These are phyloP conservation scores for Struthio camelus DNA, from an alignment of 2,113 vertebrate species.

Conservation along the genomic window DNA sequence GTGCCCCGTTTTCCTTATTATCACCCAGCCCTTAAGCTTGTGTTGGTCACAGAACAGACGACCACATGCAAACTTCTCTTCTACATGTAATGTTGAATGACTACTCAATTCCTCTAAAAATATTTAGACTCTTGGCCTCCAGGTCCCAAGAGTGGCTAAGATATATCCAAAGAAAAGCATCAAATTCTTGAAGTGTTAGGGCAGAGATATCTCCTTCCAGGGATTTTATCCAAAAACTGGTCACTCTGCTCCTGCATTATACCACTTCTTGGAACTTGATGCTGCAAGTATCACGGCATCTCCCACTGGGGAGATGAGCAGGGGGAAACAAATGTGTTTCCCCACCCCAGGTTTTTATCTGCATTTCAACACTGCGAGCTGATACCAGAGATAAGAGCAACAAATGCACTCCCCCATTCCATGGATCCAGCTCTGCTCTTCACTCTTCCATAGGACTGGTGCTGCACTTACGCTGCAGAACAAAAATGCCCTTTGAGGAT, in stretches of 20 bases:
- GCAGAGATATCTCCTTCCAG: neutral
- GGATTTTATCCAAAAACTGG: neutral
- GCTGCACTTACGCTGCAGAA: neutral
- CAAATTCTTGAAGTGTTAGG: neutral
- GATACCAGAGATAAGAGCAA: neutral
- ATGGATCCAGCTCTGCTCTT: neutral
- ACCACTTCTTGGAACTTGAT: neutral
- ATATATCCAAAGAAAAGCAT: neutral
- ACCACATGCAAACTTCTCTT: neutral
- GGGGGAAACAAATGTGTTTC: neutral
- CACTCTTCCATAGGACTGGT: neutral
- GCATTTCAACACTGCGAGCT: neutral
- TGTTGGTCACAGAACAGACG: neutral
- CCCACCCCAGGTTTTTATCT: neutral
- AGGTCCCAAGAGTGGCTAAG: neutral
- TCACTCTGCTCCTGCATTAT: neutral
- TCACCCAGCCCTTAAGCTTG: neutral
- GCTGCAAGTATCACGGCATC: neutral
- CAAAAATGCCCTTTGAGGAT: neutral
- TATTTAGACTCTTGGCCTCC: neutral
- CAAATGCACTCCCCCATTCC: neutral
- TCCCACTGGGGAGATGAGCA: neutral
- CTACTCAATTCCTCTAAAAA: neutral
- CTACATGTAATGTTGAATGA: neutral
- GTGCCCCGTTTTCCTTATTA: neutral